Conservation (phyloP, 2,888 invertebrate species). For the Gisinianus flammeolus region DNA sequence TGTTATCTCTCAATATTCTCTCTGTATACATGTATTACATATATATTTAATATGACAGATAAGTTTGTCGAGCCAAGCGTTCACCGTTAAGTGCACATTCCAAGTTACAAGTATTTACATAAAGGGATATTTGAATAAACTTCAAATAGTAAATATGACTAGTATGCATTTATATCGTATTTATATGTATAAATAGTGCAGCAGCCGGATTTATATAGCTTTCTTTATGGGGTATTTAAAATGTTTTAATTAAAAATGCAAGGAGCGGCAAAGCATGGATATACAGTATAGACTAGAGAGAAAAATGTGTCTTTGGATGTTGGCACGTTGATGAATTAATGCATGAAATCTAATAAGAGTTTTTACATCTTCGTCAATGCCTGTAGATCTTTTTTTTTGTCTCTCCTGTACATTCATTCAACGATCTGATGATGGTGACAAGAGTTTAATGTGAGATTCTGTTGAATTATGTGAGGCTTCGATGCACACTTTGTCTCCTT, state of each 20-base stretch:
- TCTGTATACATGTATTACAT: too few species aligned
- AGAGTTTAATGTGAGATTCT: slow-evolving; percentile 33
- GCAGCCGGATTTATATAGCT: too few species aligned
- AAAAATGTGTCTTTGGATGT: not conserved
- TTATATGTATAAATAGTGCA: too few species aligned
- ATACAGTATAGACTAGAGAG: not conserved
- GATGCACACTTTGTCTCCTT: slow-evolving; percentile 18
- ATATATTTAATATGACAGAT: too few species aligned
- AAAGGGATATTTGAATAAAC: too few species aligned
- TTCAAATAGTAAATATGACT: too few species aligned
- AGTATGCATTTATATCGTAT: too few species aligned
- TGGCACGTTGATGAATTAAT: slow-evolving; percentile 12
- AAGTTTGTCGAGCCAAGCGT: too few species aligned
- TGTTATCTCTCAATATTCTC: too few species aligned
- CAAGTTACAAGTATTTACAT: too few species aligned
- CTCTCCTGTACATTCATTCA: not conserved
- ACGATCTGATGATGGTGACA: slow-evolving; percentile 25
- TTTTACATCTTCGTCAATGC: too few species aligned
- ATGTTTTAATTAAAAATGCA: not conserved
- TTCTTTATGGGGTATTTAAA: not conserved
- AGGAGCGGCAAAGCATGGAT: not conserved
- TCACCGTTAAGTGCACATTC: too few species aligned
- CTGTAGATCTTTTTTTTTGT: not conserved
- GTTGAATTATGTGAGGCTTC: slow-evolving; percentile 28
- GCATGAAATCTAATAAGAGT: slow-evolving; percentile 28